phyloP scores from a whole-genome alignment of 1,140 invertebrate genomes.

The Eurosta solidaginis region DNA sequence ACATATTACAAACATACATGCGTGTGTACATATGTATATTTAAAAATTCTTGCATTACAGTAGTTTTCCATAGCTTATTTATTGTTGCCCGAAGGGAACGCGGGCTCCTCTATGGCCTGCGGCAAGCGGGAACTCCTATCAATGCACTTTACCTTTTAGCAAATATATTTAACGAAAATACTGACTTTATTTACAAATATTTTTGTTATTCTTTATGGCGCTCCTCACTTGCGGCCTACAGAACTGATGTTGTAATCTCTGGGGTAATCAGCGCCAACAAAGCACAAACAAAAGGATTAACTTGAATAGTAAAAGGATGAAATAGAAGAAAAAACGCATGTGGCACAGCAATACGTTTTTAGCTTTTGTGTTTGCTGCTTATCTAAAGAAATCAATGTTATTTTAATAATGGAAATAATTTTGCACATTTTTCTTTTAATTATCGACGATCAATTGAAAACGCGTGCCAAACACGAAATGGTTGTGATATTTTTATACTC shows the following conservation, averaged over 20 bases:
- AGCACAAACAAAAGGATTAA: constrained; percentile 19
- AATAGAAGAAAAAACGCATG: background rate
- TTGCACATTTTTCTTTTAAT: background rate
- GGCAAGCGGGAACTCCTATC: background rate
- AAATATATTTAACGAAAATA: background rate
- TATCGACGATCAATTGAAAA: constrained; percentile 12
- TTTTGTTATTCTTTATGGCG: constrained; percentile 6
- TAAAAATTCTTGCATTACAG: background rate
- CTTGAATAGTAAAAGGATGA: constrained; percentile 1
- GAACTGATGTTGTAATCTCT: background rate
- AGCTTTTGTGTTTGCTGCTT: background rate
- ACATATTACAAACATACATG: background rate
- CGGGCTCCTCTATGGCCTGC: background rate
- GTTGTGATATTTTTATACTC: background rate
- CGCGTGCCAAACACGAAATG: constrained; percentile 8
- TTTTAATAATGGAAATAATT: background rate
- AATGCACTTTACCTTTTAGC: background rate
- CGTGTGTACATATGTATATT: background rate
- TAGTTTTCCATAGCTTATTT: background rate
- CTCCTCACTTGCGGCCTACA: background rate
- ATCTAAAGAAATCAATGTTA: background rate
- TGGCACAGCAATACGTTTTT: background rate
- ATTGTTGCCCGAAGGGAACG: background rate
- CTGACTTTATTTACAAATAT: background rate
- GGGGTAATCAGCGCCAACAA: constrained; percentile 25